Base-by-base conservation (phyloP, 1,140 invertebrate genomes). In the Drosophila melanica region DNA sequence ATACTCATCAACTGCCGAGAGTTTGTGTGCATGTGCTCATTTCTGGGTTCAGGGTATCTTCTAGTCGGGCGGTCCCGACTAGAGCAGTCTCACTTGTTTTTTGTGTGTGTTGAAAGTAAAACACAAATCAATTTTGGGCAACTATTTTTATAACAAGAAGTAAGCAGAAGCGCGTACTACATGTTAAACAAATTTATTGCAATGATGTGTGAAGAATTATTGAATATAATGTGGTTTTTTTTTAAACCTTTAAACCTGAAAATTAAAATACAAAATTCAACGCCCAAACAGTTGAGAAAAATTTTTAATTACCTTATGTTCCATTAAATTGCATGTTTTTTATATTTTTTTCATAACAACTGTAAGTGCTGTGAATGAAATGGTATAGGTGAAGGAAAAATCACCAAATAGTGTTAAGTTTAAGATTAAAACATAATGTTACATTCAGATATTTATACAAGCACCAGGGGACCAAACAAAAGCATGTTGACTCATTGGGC, bases 141-240 rank as follows among this genome's bases (percentile, higher is more conserved):
- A 85, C 81, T 86, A 87, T 86, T 86, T 86, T 81, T 87, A 79
- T 81, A 86, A 47, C 71, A 62, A 72, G 48, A 75, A 75, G 42
- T 50, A 35, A 59, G 53, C 54, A 41, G 54, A 33, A 35, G 33
- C 51, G 48, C 44, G 53, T 74, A 75, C 69, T 78, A 75, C 60
- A 79, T 70, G 66, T 76, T 84, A 54, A 73, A 68, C 72, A 87
- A 85, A 86, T 87, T 81, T 70, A 51, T 76, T 75, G 30, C 55
- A 75, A 87, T 76, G 82, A 86, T 81, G 81, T 86, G 81, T 58
- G 81, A 86, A 66, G 87, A 87, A 81, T 78, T 66, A 53, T 77
- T 68, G 81, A 77, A 65, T 58, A 85, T 73, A 76, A 33, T 23
- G 23, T 33, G 68, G 30, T 54, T 79, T 62, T 48, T 27, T 71